A percentile compares a stretch with the other conserved stretches of the same genome.
Evolutionary conservation across 2,797 vertebrate genomes (phyloP).

Genomic region (Gallinago stenura): DNA sequence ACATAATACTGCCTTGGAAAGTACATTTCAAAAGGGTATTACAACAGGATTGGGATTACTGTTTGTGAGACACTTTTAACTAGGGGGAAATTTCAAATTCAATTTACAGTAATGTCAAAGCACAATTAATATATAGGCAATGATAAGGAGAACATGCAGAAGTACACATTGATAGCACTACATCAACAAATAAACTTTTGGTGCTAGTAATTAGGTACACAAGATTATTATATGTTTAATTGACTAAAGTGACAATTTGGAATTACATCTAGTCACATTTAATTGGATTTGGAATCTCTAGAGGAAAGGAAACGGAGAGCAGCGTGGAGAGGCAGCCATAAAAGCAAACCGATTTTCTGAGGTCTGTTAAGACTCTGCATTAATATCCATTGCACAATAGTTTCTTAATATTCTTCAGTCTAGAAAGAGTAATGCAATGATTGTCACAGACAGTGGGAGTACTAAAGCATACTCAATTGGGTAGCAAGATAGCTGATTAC

Average conservation of each 20-base stretch:
- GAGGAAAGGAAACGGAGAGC: constrained; percentile 75
- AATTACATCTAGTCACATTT: constrained; percentile 84
- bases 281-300: constrained; percentile 84
- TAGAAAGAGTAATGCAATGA: constrained; percentile 75
- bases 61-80: constrained; percentile 71
- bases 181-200: constrained; percentile 84
- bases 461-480: constrained; percentile 74
- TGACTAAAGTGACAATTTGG: constrained; percentile 84
- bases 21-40: constrained; percentile 69
- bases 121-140: constrained; percentile 78
- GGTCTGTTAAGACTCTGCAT: constrained; percentile 78
- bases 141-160: constrained; percentile 73
- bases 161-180: constrained; percentile 72
- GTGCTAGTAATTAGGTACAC: constrained; percentile 81
- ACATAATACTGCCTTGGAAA: constrained; percentile 66
- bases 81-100: constrained; percentile 79
- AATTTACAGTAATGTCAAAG: constrained; percentile 81
- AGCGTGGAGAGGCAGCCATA: constrained; percentile 75
- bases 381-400: constrained; percentile 78
- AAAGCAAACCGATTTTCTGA: constrained; percentile 81
- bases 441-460: constrained; percentile 65
- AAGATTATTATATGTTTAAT: constrained; percentile 86
- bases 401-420: constrained; percentile 77
- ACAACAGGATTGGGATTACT: constrained; percentile 70
- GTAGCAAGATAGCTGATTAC: constrained; percentile 41